Evolutionary conservation across 2,888 invertebrate species (phyloP).

Genomic region (Andricus curvator): DNA sequence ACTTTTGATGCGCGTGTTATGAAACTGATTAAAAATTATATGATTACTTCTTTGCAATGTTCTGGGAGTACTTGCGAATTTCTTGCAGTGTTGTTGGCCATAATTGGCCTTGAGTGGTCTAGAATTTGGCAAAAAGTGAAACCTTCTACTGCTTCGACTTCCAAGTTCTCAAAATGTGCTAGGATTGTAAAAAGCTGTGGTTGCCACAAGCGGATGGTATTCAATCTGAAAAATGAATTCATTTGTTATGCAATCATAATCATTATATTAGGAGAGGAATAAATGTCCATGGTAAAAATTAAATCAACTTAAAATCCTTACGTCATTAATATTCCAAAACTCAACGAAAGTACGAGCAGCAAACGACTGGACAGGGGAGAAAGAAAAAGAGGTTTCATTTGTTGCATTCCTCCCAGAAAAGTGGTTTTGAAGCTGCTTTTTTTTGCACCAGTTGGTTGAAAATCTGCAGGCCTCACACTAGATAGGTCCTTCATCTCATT

Average conservation of each 20-base stretch:
- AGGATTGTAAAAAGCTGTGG: constrained; percentile 88
- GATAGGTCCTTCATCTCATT: neutral
- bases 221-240: constrained; percentile 80
- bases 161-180: constrained; percentile 51
- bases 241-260: neutral
- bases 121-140: constrained; percentile 70
- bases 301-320: constrained; percentile 34
- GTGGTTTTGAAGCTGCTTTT: constrained; percentile 77
- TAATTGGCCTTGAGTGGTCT: neutral
- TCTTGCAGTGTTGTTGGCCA: constrained; percentile 7
- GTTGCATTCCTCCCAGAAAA: constrained; percentile 81
- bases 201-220: constrained; percentile 91
- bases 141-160: constrained; percentile 51
- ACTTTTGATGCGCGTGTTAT: too few relatives aligned
- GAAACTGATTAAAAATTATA: neutral
- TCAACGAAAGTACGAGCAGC: constrained; percentile 83
- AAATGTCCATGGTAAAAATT: too few relatives aligned
- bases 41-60: constrained; percentile 26
- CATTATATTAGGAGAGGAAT: neutral
- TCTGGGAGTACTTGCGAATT: neutral
- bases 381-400: constrained; percentile 84
- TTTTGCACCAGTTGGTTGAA: neutral
- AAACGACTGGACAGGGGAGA: constrained; percentile 83
- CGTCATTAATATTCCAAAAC: constrained; percentile 69
- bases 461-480: neutral